These are phyloP conservation scores for Rutilus rutilus DNA, from an alignment of 2,113 vertebrate genomes.

Conservation along the genomic window DNA sequence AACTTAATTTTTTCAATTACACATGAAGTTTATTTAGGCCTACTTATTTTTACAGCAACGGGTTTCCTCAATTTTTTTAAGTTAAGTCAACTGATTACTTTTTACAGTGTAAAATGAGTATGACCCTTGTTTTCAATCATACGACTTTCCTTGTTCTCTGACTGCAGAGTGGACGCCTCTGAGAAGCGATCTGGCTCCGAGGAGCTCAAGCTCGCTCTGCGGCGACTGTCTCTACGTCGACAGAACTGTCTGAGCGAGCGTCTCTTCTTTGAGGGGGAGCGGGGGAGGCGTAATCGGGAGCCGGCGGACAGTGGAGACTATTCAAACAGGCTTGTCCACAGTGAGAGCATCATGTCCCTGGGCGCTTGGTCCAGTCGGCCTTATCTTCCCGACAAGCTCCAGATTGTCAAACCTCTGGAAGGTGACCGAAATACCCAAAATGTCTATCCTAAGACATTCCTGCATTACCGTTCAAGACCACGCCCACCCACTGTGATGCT, in stretches of 20 bases:
- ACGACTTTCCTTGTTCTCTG: background rate
- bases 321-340: conserved; percentile 82
- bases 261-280: conserved; percentile 92
- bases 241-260: conserved; percentile 94
- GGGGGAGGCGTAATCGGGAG: conserved; percentile 84
- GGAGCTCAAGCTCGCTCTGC: conserved; percentile 90
- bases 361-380: conserved; percentile 90
- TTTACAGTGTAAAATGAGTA: background rate
- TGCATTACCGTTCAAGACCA: conserved; percentile 36
- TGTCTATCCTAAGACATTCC: conserved; percentile 61
- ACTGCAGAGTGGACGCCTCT: conserved; percentile 66
- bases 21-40: too few relatives aligned
- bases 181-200: conserved; percentile 87
- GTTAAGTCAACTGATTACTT: too few relatives aligned
- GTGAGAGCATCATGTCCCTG: conserved; percentile 97
- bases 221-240: conserved; percentile 89
- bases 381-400: conserved; percentile 97
- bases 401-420: conserved; percentile 99
- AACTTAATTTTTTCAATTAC: too few relatives aligned
- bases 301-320: conserved; percentile 78
- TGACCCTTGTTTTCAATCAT: background rate
- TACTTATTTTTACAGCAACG: too few relatives aligned
- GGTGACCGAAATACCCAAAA: conserved; percentile 81
- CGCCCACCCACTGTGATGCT: conserved; percentile 83
- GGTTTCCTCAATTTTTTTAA: too few relatives aligned